A percentile compares a stretch with the other conserved stretches of the same genome.
These are phyloP conservation scores for Reticulitermes lucifugus DNA, from an alignment of 2,888 invertebrate species.

Conservation along the genomic window DNA sequence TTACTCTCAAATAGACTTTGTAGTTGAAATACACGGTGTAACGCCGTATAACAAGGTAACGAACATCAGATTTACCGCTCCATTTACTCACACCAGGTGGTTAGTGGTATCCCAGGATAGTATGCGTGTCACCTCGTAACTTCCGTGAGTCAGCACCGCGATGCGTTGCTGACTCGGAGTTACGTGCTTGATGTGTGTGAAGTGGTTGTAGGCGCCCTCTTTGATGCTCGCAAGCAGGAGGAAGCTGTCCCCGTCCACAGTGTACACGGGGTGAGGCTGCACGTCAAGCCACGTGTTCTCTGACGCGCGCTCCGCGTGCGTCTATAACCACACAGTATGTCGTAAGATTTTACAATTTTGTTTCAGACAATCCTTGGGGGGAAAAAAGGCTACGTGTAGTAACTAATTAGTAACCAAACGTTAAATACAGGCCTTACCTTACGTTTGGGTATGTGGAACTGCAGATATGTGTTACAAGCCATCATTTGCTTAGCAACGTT, in stretches of 20 bases:
- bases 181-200: slow-evolving; percentile 89
- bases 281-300: slow-evolving; percentile 90
- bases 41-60: too few species aligned
- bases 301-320: slow-evolving; percentile 84
- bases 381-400: too few species aligned
- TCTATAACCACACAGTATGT: slow-evolving; percentile 64
- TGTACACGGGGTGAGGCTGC: slow-evolving; percentile 85
- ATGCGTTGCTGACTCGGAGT: slow-evolving; percentile 81
- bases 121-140: slow-evolving; percentile 83
- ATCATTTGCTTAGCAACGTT: too few species aligned
- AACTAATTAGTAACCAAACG: too few species aligned
- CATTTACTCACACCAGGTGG: slow-evolving; percentile 76
- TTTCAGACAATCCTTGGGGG: too few species aligned
- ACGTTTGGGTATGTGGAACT: too few species aligned
- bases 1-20: too few species aligned
- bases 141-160: slow-evolving; percentile 87
- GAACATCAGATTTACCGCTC: slow-evolving; percentile 33
- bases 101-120: slow-evolving; percentile 87
- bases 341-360: too few species aligned
- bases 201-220: slow-evolving; percentile 86
- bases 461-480: too few species aligned
- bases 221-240: slow-evolving; percentile 84
- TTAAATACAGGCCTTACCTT: too few species aligned
- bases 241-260: slow-evolving; percentile 86
- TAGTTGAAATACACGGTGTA: too few species aligned